phyloP scores from a whole-genome alignment of 2,888 invertebrate genomes.

The Drosophila longiperda region DNA sequence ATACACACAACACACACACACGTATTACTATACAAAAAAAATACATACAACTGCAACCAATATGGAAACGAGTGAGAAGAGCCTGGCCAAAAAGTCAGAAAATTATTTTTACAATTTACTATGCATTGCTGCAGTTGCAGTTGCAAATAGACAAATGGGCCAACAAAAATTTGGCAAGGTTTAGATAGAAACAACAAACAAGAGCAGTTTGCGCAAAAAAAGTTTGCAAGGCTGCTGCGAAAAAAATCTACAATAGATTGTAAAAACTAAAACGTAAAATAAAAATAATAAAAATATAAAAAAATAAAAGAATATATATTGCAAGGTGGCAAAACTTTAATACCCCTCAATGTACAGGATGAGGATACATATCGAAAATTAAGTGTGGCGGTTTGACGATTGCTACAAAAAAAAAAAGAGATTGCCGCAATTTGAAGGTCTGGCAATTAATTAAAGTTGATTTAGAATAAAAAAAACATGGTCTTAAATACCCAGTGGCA shows the following conservation, averaged over 20 bases:
- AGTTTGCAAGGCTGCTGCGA: constrained; percentile 30
- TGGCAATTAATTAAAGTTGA: too few relatives aligned
- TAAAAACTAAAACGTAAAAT: constrained; percentile 40
- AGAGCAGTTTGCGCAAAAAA: constrained; percentile 26
- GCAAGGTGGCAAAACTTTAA: not conserved
- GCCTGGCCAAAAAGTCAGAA: constrained; percentile 64
- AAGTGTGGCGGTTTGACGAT: not conserved
- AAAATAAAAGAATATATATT: not conserved
- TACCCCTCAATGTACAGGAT: not conserved
- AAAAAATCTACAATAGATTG: constrained; percentile 9
- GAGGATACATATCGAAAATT: not conserved
- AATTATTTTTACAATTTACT: constrained; percentile 60
- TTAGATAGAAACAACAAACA: not conserved
- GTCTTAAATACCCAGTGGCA: constrained; percentile 7
- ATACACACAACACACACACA: constrained; percentile 3
- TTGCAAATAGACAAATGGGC: constrained; percentile 39
- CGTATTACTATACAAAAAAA: constrained; percentile 4
- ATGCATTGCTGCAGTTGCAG: constrained; percentile 54
- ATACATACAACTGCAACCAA: not conserved
- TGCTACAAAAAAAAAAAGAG: too few relatives aligned
- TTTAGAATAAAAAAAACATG: too few relatives aligned
- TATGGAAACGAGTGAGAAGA: not conserved
- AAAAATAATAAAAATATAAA: constrained; percentile 18
- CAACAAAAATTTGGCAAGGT: constrained; percentile 17
- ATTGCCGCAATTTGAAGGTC: too few relatives aligned